Evolutionary conservation across 1,140 invertebrate genomes (phyloP).

Genomic region (Hydropsyche tenuis): DNA sequence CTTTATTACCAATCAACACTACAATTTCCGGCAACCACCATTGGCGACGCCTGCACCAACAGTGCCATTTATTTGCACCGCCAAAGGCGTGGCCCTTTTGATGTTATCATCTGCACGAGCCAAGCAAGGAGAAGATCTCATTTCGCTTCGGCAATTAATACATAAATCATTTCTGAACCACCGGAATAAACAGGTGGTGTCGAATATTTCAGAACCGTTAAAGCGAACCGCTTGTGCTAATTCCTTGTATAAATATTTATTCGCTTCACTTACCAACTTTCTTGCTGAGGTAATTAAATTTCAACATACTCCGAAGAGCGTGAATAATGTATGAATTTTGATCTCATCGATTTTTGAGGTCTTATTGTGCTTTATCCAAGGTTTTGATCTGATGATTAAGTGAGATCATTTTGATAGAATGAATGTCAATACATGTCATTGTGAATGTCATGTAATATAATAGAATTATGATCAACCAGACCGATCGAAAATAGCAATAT

Average conservation of each 20-base stretch:
- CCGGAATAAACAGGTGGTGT: not conserved
- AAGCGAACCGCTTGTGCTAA: not conserved
- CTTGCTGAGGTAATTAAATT: not conserved
- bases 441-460: too few species aligned
- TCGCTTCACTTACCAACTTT: constrained; percentile 1
- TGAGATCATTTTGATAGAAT: too few species aligned
- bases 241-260: constrained; percentile 7
- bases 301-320: not conserved
- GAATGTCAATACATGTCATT: too few species aligned
- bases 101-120: constrained; percentile 24
- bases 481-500: too few species aligned
- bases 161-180: constrained; percentile 12
- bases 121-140: not conserved
- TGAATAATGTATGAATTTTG: too few species aligned
- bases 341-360: too few species aligned
- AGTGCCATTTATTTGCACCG: not conserved
- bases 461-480: too few species aligned
- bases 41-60: not conserved
- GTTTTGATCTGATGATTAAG: too few species aligned
- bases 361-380: too few species aligned
- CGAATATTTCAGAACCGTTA: constrained; percentile 2
- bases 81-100: constrained; percentile 2
- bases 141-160: constrained; percentile 3
- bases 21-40: not conserved
- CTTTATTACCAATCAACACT: too few species aligned